Base-by-base conservation (phyloP, 2,888 invertebrate genomes). In the Acleris holmiana region DNA sequence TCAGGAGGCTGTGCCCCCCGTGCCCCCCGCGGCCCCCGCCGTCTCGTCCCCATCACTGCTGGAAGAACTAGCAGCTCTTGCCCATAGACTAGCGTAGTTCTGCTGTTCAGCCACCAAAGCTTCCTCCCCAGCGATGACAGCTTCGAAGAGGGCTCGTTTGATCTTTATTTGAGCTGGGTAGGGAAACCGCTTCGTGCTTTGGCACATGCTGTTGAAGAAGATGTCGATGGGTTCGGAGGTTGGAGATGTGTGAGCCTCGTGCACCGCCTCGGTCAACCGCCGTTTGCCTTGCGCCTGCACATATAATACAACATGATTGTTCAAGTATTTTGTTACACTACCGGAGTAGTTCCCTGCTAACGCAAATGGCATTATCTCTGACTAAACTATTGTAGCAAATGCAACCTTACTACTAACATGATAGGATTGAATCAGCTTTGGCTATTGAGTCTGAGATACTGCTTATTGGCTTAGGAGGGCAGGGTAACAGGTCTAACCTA, bases 141-240 rank as follows among this genome's bases (percentile, higher is more conserved):
- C 89, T 64, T 77, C 76, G 78, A 91, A 91, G 68, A 91, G 76
- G 56, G 79, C 78, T 69, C 82, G 79, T 79, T 90, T 91, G 69
- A 91, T 88, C 73, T 83, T 82, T 68, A 91, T 84, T 77, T 91
- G 91, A 66, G 88, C 80, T 25, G 83, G 84, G 73, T 84, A 89
- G 17, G 91, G 87, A 68, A 91, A 79, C 41, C 91, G 83, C 77
- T 89, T 89, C 41, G 91, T 88, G 53, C 88, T 81, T 78, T 91
- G 89, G 75, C 91, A 91, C 91, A 91, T 91, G 82, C 90, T 80
- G 77, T 83, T 86, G 80, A 91, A 91, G 80, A 91, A 91, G 66
- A 86, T 87, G 76, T 90, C 90, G 55, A 90, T 81, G 57, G 90
- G 88, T 74, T 89, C 89, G 18, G 83, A 82, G 58, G 66, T 64